Base-by-base conservation (phyloP, 2,888 invertebrate species). In the Hirtodrosophila histrioides region DNA sequence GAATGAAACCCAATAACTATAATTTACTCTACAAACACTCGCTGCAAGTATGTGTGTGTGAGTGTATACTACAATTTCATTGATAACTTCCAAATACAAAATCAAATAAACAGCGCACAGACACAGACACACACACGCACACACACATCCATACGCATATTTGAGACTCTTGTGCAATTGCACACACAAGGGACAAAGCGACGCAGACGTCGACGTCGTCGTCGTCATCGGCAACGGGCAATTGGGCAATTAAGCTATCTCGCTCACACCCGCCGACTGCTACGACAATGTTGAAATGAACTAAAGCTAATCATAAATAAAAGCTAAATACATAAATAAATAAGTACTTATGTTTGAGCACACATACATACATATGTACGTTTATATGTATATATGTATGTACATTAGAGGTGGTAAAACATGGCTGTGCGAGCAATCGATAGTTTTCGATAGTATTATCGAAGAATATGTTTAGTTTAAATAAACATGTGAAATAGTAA, bases 21-120 rank as follows among this genome's bases (percentile, higher is more conserved):
- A 53, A 73, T 63, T 61, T 63, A 65, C 64, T 60, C 60, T 44
- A 58, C 58, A 48, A 54, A 46, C 53, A 57, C n/a, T 11, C n/a
- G 41, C 27, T 33, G 33, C 6, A 35, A 35, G 23, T 40, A 41
- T 51, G n/a, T 50, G n/a, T 29, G 8, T 53, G 66, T 61, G 62
- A 11, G 57, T 63, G 56, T 44, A 46, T 65, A 60, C 41, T 58
- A 64, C 44, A 76, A 76, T 69, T 82, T 86, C 87, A 82, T 82
- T 82, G 82, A 82, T 88, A 88, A 82, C 65, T 82, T 88, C 43
- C 49, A 72, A 81, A 80, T 54, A 64, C 60, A 56, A 75, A 76
- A 76, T 69, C 66, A 82, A 86, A 79, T 73, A 72, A 72, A 60
- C 41, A 55, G 17, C 53, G 53, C 27, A 70, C 23, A 55, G 37